These are phyloP conservation scores for Manis pentadactyla DNA, from an alignment of 2,797 vertebrate species.

Conservation along the genomic window DNA sequence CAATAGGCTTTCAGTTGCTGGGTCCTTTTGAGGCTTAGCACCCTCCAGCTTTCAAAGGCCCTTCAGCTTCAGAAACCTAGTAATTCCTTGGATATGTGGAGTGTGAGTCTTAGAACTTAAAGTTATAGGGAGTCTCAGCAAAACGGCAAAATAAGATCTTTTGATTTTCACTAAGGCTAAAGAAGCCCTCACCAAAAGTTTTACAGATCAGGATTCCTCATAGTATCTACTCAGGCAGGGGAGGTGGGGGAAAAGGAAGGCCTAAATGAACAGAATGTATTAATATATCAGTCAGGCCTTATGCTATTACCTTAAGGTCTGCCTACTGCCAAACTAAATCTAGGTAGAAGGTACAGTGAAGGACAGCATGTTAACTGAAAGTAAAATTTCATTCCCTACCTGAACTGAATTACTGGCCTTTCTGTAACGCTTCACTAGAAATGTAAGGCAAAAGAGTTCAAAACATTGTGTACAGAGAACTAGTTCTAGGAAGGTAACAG, in stretches of 20 bases:
- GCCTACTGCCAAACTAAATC: background rate
- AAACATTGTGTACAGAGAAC: background rate
- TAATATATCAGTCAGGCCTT: background rate
- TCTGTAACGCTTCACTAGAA: background rate
- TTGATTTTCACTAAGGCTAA: background rate
- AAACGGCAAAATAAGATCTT: background rate
- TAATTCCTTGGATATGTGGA: background rate
- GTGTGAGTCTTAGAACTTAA: background rate
- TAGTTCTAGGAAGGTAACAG: background rate
- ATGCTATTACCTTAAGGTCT: background rate
- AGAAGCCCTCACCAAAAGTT: background rate
- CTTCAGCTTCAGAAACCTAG: constrained; percentile 16
- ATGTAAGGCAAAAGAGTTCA: background rate
- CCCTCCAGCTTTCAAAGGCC: constrained; percentile 44
- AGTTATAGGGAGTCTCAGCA: background rate
- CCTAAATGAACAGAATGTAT: background rate
- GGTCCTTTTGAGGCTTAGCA: constrained; percentile 42
- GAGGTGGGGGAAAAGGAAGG: background rate
- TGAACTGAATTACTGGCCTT: background rate
- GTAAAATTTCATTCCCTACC: background rate
- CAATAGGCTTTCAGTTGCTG: constrained; percentile 25
- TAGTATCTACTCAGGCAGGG: background rate
- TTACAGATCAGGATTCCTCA: background rate
- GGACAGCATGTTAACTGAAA: background rate
- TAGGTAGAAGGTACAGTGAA: background rate